phyloP scores from a whole-genome alignment of 2,888 invertebrate species.

The Athripsodes cinereus region DNA sequence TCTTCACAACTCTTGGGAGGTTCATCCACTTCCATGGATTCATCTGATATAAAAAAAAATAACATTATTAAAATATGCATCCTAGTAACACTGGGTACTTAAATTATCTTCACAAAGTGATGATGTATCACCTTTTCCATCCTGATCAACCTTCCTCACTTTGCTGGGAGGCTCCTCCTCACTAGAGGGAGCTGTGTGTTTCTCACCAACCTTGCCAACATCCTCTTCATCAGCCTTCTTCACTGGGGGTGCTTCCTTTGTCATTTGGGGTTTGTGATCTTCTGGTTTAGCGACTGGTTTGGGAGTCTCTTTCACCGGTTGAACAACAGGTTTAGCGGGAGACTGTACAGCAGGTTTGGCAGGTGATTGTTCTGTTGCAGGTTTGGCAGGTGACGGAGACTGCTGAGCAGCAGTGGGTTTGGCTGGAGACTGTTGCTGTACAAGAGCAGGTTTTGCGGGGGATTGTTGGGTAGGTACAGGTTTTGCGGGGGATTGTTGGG shows the following conservation, averaged over 20 bases:
- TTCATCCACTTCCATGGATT: conserved; percentile 29
- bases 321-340: conserved; percentile 7
- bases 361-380: conserved; percentile 8
- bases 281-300: not conserved
- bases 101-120: no score
- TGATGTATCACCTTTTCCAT: not conserved
- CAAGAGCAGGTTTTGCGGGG: conserved; percentile 10
- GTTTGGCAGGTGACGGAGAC: not conserved
- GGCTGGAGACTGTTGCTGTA: conserved; percentile 15
- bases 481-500: conserved; percentile 17
- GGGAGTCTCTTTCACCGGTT: conserved; percentile 2
- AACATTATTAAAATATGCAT: no score
- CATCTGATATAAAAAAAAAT: conserved; percentile 23
- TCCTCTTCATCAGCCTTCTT: not conserved
- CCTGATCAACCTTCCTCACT: conserved; percentile 7
- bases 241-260: conserved; percentile 7
- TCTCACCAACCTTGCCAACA: not conserved
- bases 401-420: conserved; percentile 13
- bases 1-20: conserved; percentile 13
- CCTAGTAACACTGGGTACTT: not conserved
- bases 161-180: conserved; percentile 5
- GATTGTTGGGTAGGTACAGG: conserved; percentile 13
- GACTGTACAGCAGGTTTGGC: conserved; percentile 8
- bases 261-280: conserved; percentile 1
- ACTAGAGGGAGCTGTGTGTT: conserved; percentile 5